phyloP scores from a whole-genome alignment of 2,888 invertebrate genomes.

The Lydus trimaculatus region DNA sequence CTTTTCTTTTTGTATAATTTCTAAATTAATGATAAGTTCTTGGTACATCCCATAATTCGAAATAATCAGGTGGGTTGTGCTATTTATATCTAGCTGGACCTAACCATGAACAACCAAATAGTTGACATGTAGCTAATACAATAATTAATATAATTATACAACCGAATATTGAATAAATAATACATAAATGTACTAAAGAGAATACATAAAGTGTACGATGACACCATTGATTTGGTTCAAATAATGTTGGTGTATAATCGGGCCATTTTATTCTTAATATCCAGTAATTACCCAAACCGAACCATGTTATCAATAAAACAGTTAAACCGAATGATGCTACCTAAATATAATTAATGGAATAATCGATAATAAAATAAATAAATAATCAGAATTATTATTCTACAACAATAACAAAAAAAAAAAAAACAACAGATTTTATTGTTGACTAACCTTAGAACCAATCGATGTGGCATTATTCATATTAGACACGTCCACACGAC shows the following conservation, averaged over 20 bases:
- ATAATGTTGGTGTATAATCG: conserved; percentile 73
- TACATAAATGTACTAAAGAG: conserved; percentile 74
- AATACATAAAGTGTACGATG: conserved; percentile 80
- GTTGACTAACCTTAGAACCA: conserved; percentile 60
- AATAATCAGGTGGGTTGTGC: conserved; percentile 60
- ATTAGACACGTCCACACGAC: conserved; percentile 57
- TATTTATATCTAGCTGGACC: conserved; percentile 72
- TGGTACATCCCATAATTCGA: conserved; percentile 57
- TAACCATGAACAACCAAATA: conserved; percentile 75
- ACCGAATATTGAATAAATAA: conserved; percentile 71
- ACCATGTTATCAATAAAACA: conserved; percentile 76
- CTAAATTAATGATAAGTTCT: conserved; percentile 55
- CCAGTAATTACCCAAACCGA: conserved; percentile 82
- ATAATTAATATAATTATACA: conserved; percentile 66
- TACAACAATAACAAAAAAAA: neutral
- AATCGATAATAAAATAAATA: neutral
- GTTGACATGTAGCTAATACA: conserved; percentile 71
- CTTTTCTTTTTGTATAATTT: too few relatives aligned
- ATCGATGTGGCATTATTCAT: conserved; percentile 64
- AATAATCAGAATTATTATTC: neutral
- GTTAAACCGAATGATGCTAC: conserved; percentile 73
- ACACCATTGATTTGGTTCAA: conserved; percentile 83
- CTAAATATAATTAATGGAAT: neutral
- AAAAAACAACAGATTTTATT: neutral
- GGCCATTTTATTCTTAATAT: conserved; percentile 80